Evolutionary conservation across 2,113 vertebrate genomes (phyloP).

Genomic region (Ochotona curzoniae): DNA sequence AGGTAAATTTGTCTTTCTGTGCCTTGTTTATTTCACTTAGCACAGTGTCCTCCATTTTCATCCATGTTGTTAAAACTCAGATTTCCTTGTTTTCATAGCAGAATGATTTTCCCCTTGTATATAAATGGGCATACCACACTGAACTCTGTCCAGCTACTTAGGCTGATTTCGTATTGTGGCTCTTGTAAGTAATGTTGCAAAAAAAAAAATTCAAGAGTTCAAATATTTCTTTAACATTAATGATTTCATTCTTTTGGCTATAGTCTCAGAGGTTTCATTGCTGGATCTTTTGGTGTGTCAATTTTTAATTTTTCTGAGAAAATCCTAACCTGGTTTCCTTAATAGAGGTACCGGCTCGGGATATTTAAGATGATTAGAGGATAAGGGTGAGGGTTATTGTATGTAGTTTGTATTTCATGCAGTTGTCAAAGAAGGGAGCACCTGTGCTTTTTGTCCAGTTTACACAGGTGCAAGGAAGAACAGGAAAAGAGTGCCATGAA

Average conservation of each 20-base stretch:
- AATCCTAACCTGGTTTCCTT: not conserved
- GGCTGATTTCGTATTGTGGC: not conserved
- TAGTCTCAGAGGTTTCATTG: not conserved
- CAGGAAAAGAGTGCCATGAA: not conserved
- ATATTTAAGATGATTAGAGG: not conserved
- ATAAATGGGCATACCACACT: not conserved
- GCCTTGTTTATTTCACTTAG: not conserved
- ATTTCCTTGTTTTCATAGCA: not conserved
- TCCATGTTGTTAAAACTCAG: not conserved
- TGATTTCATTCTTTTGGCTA: not conserved
- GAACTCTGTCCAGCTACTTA: too few relatives aligned
- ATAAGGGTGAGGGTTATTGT: not conserved
- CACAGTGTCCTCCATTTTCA: not conserved
- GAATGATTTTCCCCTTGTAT: not conserved
- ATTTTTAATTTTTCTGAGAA: not conserved
- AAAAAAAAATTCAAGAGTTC: not conserved
- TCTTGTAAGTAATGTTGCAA: not conserved
- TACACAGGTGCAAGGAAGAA: not conserved
- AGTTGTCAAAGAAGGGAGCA: not conserved
- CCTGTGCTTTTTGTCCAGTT: not conserved
- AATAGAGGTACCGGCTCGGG: not conserved
- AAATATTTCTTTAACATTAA: not conserved
- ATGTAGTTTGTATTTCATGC: not conserved
- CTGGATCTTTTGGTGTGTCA: not conserved
- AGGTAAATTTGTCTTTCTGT: not conserved